Evolutionary conservation across 2,888 invertebrate species (phyloP).

Genomic region (Mimas tiliae): DNA sequence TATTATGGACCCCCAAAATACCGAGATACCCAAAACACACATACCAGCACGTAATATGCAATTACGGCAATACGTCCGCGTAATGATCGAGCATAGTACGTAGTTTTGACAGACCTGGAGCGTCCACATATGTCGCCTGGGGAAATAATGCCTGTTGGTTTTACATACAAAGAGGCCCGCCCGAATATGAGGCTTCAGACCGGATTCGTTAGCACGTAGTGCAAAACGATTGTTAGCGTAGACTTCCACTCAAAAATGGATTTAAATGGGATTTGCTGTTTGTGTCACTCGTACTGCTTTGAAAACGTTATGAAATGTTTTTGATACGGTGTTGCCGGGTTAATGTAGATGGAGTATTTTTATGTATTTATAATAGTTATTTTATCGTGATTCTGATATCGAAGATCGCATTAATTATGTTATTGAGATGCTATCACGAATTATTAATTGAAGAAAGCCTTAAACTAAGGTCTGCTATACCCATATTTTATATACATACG

Average conservation of each 20-base stretch:
- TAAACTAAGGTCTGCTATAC: no score
- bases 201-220: slow-evolving; percentile 24
- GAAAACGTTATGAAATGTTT: background rate
- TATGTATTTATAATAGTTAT: no score
- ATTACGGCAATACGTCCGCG: slow-evolving; percentile 34
- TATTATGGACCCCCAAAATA: background rate
- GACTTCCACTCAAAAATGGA: slow-evolving; percentile 24
- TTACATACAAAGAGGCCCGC: slow-evolving; percentile 39
- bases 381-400: background rate
- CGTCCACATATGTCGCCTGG: slow-evolving; percentile 37
- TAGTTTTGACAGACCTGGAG: slow-evolving; percentile 32
- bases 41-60: slow-evolving; percentile 27
- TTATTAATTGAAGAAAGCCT: no score
- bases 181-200: slow-evolving; percentile 31
- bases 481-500: no score
- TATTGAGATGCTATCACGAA: no score
- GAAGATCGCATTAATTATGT: background rate
- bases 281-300: slow-evolving; percentile 29
- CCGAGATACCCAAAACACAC: background rate
- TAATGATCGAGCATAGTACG: slow-evolving; percentile 30
- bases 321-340: background rate
- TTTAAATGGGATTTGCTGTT: slow-evolving; percentile 31
- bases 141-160: slow-evolving; percentile 49
- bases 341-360: background rate
- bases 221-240: slow-evolving; percentile 23